phyloP scores from a whole-genome alignment of 2,888 invertebrate species.

The Eupithecia inturbata region DNA sequence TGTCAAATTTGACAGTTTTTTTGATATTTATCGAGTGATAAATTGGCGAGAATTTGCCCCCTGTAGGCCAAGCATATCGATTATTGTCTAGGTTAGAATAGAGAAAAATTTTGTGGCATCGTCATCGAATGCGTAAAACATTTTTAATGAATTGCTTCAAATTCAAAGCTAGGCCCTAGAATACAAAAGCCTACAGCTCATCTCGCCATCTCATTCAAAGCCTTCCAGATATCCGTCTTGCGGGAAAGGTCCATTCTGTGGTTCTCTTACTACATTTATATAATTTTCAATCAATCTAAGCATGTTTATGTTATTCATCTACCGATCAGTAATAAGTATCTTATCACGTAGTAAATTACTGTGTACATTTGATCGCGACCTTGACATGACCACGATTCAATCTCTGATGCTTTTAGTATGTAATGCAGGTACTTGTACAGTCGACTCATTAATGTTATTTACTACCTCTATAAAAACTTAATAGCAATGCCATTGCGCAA shows the following conservation, averaged over 20 bases:
- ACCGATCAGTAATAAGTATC: neutral
- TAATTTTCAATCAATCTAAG: neutral
- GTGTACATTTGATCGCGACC: slow-evolving; percentile 53
- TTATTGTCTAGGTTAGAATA: neutral
- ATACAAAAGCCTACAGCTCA: neutral
- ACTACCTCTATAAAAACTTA: neutral
- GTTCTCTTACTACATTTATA: neutral
- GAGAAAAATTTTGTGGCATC: neutral
- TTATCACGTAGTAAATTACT: neutral
- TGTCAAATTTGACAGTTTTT: too few species aligned
- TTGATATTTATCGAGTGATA: too few species aligned
- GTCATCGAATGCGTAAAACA: neutral
- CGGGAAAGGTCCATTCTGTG: neutral
- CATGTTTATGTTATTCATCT: neutral
- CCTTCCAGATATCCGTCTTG: neutral
- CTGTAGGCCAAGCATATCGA: neutral
- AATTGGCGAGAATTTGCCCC: too few species aligned
- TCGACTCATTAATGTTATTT: neutral
- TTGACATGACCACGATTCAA: slow-evolving; percentile 55
- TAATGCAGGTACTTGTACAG: too few species aligned
- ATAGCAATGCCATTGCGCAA: neutral
- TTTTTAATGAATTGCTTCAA: neutral
- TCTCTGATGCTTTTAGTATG: neutral
- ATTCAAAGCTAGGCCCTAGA: neutral
- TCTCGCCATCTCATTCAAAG: neutral